phyloP scores from a whole-genome alignment of 2,113 vertebrate genomes.

The Peromyscus polionotus region DNA sequence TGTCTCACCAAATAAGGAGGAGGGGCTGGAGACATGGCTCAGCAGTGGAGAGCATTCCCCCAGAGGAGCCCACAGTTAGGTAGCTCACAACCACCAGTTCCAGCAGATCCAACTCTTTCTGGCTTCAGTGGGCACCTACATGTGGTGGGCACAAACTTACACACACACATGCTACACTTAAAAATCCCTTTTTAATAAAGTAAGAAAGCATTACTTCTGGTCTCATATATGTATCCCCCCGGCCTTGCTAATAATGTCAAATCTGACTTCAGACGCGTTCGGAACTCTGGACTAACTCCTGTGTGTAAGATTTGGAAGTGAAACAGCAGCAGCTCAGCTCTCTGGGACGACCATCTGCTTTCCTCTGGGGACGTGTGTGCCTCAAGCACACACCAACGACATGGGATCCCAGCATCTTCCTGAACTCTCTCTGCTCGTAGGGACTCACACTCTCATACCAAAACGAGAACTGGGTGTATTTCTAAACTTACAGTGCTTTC shows the following conservation, averaged over 20 bases:
- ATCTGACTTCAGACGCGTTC: background rate
- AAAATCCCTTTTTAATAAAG: background rate
- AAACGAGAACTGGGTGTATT: background rate
- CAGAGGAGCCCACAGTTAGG: too few species aligned
- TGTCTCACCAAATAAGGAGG: background rate
- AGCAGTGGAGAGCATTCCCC: background rate
- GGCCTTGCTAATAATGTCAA: background rate
- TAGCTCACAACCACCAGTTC: background rate
- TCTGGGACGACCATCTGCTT: background rate
- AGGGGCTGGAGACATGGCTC: background rate
- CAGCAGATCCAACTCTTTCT: background rate
- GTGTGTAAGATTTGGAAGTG: background rate
- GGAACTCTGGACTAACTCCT: background rate
- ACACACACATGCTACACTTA: background rate
- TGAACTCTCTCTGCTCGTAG: background rate
- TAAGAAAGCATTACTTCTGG: background rate
- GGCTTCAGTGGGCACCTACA: background rate
- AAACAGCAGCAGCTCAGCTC: background rate
- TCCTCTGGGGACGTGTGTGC: background rate
- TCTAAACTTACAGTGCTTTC: conserved; percentile 29
- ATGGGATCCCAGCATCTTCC: background rate
- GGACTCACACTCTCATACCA: background rate
- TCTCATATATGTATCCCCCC: background rate
- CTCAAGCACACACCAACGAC: background rate
- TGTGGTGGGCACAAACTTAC: too few species aligned